Percentiles rank a stretch among this genome's conserved stretches.
Evolutionary conservation across 2,888 invertebrate species (phyloP).

Genomic region (Caradrina kadenii): DNA sequence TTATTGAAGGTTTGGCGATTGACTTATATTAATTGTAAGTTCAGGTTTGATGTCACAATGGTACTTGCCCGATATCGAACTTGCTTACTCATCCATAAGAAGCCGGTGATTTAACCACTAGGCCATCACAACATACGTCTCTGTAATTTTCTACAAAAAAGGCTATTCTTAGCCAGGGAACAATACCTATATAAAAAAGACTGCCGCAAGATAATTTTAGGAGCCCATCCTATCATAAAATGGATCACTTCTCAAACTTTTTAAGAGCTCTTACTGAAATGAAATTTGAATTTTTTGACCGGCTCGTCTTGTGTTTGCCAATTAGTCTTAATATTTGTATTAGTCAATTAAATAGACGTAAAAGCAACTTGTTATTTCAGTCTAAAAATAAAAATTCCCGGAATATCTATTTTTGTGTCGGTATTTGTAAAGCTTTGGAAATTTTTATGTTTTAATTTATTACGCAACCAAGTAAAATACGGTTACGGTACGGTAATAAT

Average conservation of each 20-base stretch:
- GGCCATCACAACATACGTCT: neutral
- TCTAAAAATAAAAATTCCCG: slow-evolving; percentile 12
- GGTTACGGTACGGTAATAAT: no score
- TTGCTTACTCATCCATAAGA: no score
- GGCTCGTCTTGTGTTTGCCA: slow-evolving; percentile 8
- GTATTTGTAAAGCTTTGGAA: slow-evolving; percentile 6
- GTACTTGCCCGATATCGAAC: no score
- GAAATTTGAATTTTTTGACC: slow-evolving; percentile 20
- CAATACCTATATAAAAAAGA: neutral
- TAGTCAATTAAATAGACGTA: slow-evolving; percentile 9
- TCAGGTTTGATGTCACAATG: no score
- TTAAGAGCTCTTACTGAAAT: slow-evolving; percentile 25
- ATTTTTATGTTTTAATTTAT: neutral
- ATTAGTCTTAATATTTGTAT: slow-evolving; percentile 23
- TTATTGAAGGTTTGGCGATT: no score
- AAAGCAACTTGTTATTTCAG: slow-evolving; percentile 6
- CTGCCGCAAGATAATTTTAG: slow-evolving; percentile 11
- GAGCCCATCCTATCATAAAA: slow-evolving; percentile 28
- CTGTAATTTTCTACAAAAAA: slow-evolving; percentile 4
- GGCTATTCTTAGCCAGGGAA: neutral
- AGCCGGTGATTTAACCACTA: no score
- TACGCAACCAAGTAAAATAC: neutral
- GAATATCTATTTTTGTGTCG: neutral
- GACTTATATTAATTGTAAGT: no score
- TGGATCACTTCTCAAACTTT: slow-evolving; percentile 29